These are phyloP conservation scores for Willowsia nigromaculata DNA, from an alignment of 2,888 invertebrate species.

Conservation along the genomic window DNA sequence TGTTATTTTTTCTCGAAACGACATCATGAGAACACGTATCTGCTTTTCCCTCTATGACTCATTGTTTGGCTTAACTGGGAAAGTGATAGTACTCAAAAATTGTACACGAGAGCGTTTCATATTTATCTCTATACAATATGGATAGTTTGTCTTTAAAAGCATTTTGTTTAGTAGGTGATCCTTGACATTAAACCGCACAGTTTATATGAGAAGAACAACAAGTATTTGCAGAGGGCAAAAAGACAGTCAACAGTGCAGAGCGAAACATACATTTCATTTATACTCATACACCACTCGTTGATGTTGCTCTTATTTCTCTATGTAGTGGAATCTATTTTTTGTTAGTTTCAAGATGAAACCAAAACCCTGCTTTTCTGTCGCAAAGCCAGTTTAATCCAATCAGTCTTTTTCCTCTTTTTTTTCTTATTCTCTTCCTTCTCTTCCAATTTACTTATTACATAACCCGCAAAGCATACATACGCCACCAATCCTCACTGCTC, in stretches of 20 bases:
- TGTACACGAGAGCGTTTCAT: background rate
- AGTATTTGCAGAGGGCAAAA: background rate
- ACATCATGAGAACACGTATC: background rate
- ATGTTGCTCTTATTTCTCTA: background rate
- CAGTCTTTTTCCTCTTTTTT: slow-evolving; percentile 41
- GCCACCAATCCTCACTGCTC: background rate
- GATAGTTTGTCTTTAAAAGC: background rate
- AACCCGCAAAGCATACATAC: background rate
- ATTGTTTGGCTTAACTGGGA: background rate
- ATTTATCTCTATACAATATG: background rate
- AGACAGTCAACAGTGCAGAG: background rate
- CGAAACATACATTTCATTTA: slow-evolving; percentile 30
- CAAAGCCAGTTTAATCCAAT: slow-evolving; percentile 72
- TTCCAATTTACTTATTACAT: slow-evolving; percentile 12
- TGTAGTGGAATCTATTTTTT: slow-evolving; percentile 31
- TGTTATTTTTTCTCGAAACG: slow-evolving; percentile 5
- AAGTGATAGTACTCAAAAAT: background rate
- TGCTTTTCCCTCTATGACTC: background rate
- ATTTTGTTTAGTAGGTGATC: slow-evolving; percentile 2
- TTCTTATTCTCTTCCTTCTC: slow-evolving; percentile 7
- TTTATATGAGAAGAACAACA: slow-evolving; percentile 20
- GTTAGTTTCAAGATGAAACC: slow-evolving; percentile 31
- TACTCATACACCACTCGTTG: slow-evolving; percentile 15
- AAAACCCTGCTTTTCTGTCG: slow-evolving; percentile 55
- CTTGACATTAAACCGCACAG: slow-evolving; percentile 52